Evolutionary conservation across 2,797 vertebrate genomes (phyloP).

Genomic region (Chaunax sp.): DNA sequence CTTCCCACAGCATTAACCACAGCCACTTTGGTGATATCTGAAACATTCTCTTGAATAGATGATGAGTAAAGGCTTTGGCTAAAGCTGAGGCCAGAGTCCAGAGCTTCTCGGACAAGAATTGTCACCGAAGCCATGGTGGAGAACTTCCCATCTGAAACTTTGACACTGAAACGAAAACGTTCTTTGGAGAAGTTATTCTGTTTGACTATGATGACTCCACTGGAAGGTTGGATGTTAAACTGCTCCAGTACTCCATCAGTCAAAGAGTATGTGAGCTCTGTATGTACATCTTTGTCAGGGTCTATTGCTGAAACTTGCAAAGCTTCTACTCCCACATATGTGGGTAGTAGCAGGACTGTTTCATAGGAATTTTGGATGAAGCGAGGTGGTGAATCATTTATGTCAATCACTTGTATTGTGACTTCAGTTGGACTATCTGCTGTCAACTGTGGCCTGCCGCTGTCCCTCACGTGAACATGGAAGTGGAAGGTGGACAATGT

Average conservation of each 20-base stretch:
- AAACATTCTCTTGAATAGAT: conserved; percentile 92
- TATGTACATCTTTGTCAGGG: conserved; percentile 90
- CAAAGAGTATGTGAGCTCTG: conserved; percentile 90
- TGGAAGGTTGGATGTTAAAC: conserved; percentile 89
- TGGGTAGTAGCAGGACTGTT: conserved; percentile 92
- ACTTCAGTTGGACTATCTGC: conserved; percentile 94
- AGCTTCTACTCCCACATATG: conserved; percentile 93
- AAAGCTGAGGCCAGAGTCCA: conserved; percentile 95
- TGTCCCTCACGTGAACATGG: conserved; percentile 95
- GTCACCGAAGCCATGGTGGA: conserved; percentile 90
- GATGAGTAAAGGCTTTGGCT: conserved; percentile 90
- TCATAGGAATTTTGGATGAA: conserved; percentile 93
- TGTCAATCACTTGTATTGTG: conserved; percentile 92
- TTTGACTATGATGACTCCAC: conserved; percentile 90
- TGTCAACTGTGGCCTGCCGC: conserved; percentile 91
- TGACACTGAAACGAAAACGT: conserved; percentile 90
- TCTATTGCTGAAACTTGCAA: conserved; percentile 91
- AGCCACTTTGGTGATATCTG: conserved; percentile 93
- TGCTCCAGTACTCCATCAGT: conserved; percentile 89
- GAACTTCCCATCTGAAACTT: conserved; percentile 96
- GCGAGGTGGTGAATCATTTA: conserved; percentile 94
- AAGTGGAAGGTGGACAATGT: conserved; percentile 90
- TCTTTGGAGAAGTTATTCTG: conserved; percentile 94
- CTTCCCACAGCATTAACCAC: conserved; percentile 95
- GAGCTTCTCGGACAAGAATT: conserved; percentile 90